phyloP scores from a whole-genome alignment of 2,888 invertebrate species.

The Apotomis turbidana region DNA sequence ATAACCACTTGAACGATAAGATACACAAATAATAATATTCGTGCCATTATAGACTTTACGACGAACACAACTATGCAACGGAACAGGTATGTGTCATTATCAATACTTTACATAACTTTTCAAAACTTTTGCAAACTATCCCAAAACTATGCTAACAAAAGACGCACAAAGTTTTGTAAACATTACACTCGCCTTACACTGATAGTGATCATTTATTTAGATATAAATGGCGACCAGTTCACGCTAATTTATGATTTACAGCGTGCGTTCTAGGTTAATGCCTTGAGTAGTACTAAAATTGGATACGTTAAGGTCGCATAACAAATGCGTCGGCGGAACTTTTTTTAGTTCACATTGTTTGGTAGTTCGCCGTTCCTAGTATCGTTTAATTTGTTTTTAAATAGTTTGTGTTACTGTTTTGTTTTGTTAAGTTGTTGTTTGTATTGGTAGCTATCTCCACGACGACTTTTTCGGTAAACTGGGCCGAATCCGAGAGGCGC shows the following conservation, averaged over 20 bases:
- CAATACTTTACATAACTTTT: constrained; percentile 53
- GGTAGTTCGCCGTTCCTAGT: constrained; percentile 38
- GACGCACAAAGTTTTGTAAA: constrained; percentile 68
- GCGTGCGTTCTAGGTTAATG: constrained; percentile 55
- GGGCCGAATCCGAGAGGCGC: constrained; percentile 85
- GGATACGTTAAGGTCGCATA: constrained; percentile 47
- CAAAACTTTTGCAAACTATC: constrained; percentile 57
- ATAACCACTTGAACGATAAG: constrained; percentile 74
- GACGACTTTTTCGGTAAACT: constrained; percentile 74
- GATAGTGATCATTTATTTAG: constrained; percentile 54
- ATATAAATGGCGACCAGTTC: constrained; percentile 45
- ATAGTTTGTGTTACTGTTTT: constrained; percentile 46
- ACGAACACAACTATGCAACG: constrained; percentile 70
- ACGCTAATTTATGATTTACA: constrained; percentile 47
- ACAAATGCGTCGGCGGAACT: constrained; percentile 41
- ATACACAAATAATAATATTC: constrained; percentile 66
- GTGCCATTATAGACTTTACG: constrained; percentile 58
- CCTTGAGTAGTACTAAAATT: constrained; percentile 52
- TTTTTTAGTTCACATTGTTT: constrained; percentile 43
- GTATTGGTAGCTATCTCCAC: constrained; percentile 67
- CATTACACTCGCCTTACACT: constrained; percentile 58
- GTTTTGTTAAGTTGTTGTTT: constrained; percentile 46
- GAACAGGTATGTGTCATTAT: constrained; percentile 67
- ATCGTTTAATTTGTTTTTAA: constrained; percentile 46
- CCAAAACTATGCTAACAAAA: constrained; percentile 47